Evolutionary conservation across 1,140 invertebrate species (phyloP), one percentile per base, ranked within the genome.

Genomic region (Hirudo medicinalis): DNA sequence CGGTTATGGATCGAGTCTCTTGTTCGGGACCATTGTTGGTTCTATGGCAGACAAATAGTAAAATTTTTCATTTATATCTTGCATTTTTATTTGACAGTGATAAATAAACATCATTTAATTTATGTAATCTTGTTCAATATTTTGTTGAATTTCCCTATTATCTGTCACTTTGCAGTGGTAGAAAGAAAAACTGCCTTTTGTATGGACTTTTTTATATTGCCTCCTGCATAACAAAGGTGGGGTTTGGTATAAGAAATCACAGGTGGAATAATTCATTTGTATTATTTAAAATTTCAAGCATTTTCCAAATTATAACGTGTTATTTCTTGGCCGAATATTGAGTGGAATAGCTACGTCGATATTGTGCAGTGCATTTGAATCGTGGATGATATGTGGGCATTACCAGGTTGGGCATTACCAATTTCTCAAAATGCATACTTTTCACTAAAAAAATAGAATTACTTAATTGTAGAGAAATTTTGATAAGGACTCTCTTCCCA

Each of bases 291-390:
- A 85, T 6, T 63, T 71, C 71, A 76, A 86, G 81, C 82, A 85
- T 73, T 85, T 83, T 76, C 76, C 77, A 69, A 82, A 82, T 72
- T 84, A 85, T 73, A 79, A 78, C 70, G 78, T 85, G n/a, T 74
- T 85, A 53, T 79, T 87, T 76, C 22, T 86, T 57, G 87, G 87
- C 11, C 80, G 87, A 22, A 77, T 89, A n/a, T 81, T 88, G 53
- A 87, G 88, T 54, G 88, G 88, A 8, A 85, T 88, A 73, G 86
- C 88, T 0, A 89, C 88, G 3, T 88, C 87, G 0, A 87, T 89
- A 72, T 78, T 89, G 0, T 89, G 87, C 78, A 88, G 87, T 53
- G 86, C 87, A 5, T 89, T 89, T 79, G 88, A 89, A 80, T 87
- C 87, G 0, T 89, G 88, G 88, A 84, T 87, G 75, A 82, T 89